phyloP scores from a whole-genome alignment of 2,888 invertebrate species.

The Branchellion lobata region DNA sequence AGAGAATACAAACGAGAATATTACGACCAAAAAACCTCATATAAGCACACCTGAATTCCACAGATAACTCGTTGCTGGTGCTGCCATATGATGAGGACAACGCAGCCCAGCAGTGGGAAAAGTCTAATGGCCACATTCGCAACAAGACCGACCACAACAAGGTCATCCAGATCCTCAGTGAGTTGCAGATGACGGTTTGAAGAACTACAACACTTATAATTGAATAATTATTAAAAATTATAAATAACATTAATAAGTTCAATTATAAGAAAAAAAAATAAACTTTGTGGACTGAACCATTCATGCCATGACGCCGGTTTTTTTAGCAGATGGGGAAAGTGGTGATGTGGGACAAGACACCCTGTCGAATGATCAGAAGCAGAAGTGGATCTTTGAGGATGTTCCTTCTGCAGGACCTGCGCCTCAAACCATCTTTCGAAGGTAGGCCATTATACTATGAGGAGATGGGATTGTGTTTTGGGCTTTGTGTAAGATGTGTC shows the following conservation, averaged over 20 bases:
- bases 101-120: conserved; percentile 47
- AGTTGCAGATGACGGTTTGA: too few relatives aligned
- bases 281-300: too few relatives aligned
- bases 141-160: conserved; percentile 44
- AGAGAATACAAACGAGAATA: too few relatives aligned
- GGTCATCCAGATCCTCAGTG: conserved; percentile 48
- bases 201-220: too few relatives aligned
- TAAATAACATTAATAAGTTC: too few relatives aligned
- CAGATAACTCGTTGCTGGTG: conserved; percentile 42
- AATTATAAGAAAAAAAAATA: too few relatives aligned
- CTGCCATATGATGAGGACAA: conserved; percentile 40
- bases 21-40: too few relatives aligned
- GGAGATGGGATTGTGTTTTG: too few relatives aligned
- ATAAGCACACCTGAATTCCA: too few relatives aligned
- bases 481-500: too few relatives aligned
- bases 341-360: conserved; percentile 37
- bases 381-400: conserved; percentile 32
- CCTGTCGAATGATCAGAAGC: conserved; percentile 9
- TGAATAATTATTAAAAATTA: too few relatives aligned
- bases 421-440: conserved; percentile 35
- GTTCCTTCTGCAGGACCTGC: conserved; percentile 34
- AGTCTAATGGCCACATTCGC: conserved; percentile 31
- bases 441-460: conserved; percentile 3
- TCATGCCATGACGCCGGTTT: too few relatives aligned
- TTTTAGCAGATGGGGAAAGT: conserved; percentile 11